A percentile compares a stretch with the other conserved stretches of the same genome.
These are phyloP conservation scores for Allophyes oxyacanthae DNA, from an alignment of 2,888 invertebrate genomes.

Conservation along the genomic window DNA sequence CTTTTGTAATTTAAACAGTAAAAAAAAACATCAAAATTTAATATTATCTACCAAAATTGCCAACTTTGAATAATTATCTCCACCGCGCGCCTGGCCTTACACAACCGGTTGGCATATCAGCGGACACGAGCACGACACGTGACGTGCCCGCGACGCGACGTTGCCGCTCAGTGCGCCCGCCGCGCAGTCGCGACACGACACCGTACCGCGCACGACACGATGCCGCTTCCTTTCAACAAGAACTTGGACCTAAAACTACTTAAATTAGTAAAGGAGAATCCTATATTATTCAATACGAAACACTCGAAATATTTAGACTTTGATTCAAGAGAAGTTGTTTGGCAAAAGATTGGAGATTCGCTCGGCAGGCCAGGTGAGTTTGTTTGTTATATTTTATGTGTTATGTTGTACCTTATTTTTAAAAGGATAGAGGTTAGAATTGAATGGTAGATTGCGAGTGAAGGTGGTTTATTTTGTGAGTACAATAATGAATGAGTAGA, in stretches of 20 bases:
- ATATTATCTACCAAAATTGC: too few species aligned
- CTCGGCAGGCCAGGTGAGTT: conserved; percentile 77
- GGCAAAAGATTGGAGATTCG: conserved; percentile 82
- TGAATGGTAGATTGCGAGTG: conserved; percentile 3
- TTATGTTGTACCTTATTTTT: conserved; percentile 3
- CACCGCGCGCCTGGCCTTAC: conserved; percentile 25
- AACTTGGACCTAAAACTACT: conserved; percentile 73
- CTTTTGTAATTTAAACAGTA: too few species aligned
- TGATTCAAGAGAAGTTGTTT: conserved; percentile 77
- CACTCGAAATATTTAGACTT: conserved; percentile 76
- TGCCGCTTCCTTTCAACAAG: conserved; percentile 79
- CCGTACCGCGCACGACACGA: conserved; percentile 57
- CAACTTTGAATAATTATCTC: too few species aligned
- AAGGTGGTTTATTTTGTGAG: conserved; percentile 25
- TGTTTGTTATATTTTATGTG: conserved; percentile 11
- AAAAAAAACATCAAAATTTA: too few species aligned
- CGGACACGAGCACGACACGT: conserved; percentile 43
- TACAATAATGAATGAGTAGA: conserved; percentile 24
- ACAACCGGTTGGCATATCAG: conserved; percentile 46
- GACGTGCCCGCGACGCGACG: conserved; percentile 60
- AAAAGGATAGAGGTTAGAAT: conserved; percentile 1
- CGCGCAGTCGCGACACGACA: conserved; percentile 52
- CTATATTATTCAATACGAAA: conserved; percentile 74
- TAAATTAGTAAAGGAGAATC: conserved; percentile 73
- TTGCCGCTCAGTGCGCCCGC: conserved; percentile 58